Evolutionary conservation across 2,797 vertebrate genomes (phyloP), one percentile per base, ranked within the genome.

Genomic region (Halcyon badia): DNA sequence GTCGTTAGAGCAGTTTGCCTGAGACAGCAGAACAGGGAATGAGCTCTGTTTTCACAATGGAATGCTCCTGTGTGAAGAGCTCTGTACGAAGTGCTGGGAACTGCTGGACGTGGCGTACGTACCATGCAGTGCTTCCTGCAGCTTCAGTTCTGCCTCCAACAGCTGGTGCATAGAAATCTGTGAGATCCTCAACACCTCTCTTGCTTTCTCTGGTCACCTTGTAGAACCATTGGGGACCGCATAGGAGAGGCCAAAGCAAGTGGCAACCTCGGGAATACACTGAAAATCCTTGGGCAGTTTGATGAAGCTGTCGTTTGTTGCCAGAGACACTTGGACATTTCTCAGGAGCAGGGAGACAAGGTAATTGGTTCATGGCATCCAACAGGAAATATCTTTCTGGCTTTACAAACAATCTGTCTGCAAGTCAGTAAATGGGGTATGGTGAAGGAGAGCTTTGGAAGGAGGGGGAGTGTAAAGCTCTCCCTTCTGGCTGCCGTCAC

Each of bases 191-290:
- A 70, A 82, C 10, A 4, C 56, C 42, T 57, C 79, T 51, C 28
- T 58, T 72, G 78, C 20, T 60, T 60, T 68, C 78, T 26, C 60
- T 10, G 79, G 5, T 62, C 68, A 1, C 37, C 83, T 83, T 70
- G 22, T 84, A 99, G 99, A 97, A 99, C 99, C 58, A 99, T 99
- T 11, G 99, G 99, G 46, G 99, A 99, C 98, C 98, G 99, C 65
- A 99, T 99, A 25, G 99, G 99, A 85, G 99, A 99, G 92, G 99
- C 99, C 62, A 99, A 99, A 94, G 99, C 99, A 78, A 99, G 99
- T 0, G 99, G 99, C 26, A 99, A 99, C 97, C 99, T 99, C 1
- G 99, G 99, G 31, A 99, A 99, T 91, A 99, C 99, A 0, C 94
- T 99, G 62, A 99, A 99, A 96, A 99, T 99, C 25, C 98, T 99